Conservation (phyloP, 2,113 vertebrate genomes). For the Canis aureus region DNA sequence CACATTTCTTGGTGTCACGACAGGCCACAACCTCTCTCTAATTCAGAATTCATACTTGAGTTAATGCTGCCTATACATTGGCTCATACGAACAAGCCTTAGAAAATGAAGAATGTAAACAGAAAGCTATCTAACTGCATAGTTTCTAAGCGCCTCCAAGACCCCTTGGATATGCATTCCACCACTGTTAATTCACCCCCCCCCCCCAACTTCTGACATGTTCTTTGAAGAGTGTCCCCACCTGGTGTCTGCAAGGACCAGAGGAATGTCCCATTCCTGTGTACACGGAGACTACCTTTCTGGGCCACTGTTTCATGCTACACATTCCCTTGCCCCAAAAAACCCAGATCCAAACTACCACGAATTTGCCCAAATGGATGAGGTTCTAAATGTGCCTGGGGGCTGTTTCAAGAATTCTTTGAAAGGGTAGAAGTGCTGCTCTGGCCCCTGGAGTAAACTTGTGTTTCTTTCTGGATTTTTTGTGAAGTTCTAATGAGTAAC, state of each 20-base stretch:
- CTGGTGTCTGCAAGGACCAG: too few relatives aligned
- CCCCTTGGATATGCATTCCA: rapidly evolving
- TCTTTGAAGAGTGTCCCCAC: not conserved
- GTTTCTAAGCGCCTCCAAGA: not conserved
- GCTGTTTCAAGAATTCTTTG: not conserved
- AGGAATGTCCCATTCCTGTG: not conserved
- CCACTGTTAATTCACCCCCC: not conserved
- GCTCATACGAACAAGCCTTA: not conserved
- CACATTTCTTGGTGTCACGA: not conserved
- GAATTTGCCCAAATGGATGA: not conserved
- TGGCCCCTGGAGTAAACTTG: not conserved
- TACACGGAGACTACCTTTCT: not conserved
- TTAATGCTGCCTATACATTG: not conserved
- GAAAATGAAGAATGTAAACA: not conserved
- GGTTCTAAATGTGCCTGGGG: not conserved
- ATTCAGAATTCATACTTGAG: not conserved
- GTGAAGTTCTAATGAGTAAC: not conserved
- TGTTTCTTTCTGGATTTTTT: not conserved
- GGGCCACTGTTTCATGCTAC: not conserved
- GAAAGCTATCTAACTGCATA: not conserved
- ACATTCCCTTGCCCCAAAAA: too few relatives aligned
- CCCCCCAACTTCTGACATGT: not conserved
- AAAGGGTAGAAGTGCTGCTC: not conserved
- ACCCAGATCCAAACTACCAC: not conserved
- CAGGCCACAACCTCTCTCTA: not conserved